These are phyloP conservation scores for Tinea pellionella DNA, from an alignment of 2,888 invertebrate genomes.

Conservation along the genomic window DNA sequence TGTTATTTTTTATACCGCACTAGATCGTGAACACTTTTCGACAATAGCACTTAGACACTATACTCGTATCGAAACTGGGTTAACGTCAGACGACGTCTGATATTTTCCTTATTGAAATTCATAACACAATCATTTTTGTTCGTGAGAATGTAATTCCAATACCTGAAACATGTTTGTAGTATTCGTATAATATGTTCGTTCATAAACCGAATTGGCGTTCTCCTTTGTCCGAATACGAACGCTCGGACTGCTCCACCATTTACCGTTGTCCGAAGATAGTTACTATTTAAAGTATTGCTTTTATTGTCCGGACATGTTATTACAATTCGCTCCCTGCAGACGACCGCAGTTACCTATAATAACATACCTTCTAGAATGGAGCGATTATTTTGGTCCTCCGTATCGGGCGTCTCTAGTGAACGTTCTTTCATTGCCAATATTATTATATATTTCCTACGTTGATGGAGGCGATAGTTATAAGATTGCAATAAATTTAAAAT, in stretches of 20 bases:
- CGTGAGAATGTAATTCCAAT: not conserved
- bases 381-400: constrained; percentile 35
- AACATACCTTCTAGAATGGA: constrained; percentile 11
- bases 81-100: constrained; percentile 6
- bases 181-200: not conserved
- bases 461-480: constrained; percentile 41
- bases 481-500: constrained; percentile 65
- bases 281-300: constrained; percentile 7
- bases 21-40: constrained; percentile 24
- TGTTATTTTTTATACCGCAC: constrained; percentile 26
- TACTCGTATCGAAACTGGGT: constrained; percentile 14
- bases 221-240: not conserved
- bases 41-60: constrained; percentile 17
- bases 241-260: not conserved
- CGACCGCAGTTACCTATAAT: constrained; percentile 8
- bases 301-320: constrained; percentile 19
- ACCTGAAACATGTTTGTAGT: not conserved
- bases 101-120: constrained; percentile 11
- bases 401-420: constrained; percentile 37
- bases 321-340: constrained; percentile 27
- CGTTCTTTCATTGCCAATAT: constrained; percentile 49
- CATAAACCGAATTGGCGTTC: not conserved
- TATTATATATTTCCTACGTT: not conserved
- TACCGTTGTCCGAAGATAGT: constrained; percentile 3
- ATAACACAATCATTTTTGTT: constrained; percentile 1